These are phyloP conservation scores for Gavia stellata DNA, from an alignment of 2,113 vertebrate genomes.

Conservation along the genomic window DNA sequence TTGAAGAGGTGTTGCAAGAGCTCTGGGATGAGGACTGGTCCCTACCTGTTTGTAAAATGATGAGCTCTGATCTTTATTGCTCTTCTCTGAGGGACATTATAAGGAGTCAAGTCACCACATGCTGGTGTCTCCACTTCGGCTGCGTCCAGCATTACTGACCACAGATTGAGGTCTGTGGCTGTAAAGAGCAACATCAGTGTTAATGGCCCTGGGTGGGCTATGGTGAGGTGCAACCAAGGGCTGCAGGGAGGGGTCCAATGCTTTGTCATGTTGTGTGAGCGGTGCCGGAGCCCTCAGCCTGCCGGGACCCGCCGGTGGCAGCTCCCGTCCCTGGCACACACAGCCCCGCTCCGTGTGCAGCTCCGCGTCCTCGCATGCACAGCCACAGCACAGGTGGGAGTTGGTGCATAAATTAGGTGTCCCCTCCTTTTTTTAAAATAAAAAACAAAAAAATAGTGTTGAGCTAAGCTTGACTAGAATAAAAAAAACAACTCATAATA, in stretches of 20 bases:
- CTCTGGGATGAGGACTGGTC: background rate
- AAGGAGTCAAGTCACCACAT: accelerated
- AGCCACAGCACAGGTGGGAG: accelerated
- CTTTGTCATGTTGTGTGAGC: background rate
- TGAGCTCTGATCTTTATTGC: background rate
- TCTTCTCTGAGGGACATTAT: background rate
- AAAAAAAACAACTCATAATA: accelerated
- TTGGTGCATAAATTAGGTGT: background rate
- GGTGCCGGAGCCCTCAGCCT: background rate
- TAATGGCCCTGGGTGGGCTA: background rate
- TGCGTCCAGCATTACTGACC: background rate
- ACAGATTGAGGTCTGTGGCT: background rate
- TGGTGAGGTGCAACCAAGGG: background rate
- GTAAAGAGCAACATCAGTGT: accelerated
- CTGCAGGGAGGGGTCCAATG: background rate
- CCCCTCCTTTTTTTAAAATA: background rate
- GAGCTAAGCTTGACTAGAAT: background rate
- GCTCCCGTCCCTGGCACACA: accelerated
- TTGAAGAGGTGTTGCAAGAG: background rate
- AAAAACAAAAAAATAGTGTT: too few relatives aligned
- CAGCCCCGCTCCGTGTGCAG: accelerated
- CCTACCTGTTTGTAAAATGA: background rate
- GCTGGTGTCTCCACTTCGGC: background rate
- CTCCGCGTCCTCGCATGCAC: accelerated
- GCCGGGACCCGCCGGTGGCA: accelerated